phyloP scores from a whole-genome alignment of 2,113 vertebrate species.

The Acinonyx jubatus region DNA sequence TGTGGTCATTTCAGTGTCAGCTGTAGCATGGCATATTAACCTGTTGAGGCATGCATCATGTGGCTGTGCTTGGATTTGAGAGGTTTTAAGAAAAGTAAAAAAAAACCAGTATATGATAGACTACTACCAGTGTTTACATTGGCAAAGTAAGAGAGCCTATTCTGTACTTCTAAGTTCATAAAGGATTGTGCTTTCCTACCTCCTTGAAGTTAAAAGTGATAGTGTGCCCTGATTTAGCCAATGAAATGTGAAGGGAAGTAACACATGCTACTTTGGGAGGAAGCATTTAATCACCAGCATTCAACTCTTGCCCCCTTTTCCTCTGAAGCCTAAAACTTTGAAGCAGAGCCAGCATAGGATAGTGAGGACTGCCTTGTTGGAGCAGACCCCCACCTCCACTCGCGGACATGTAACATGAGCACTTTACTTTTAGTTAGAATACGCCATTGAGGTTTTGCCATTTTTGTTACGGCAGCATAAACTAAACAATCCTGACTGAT shows the following conservation, averaged over 20 bases:
- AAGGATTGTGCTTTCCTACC: not conserved
- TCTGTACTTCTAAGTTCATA: not conserved
- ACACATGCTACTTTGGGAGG: not conserved
- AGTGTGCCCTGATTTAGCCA: not conserved
- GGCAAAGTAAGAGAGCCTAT: not conserved
- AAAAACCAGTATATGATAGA: not conserved
- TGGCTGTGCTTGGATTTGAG: not conserved
- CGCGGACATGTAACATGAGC: not conserved
- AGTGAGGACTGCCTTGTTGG: no score
- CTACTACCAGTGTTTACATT: not conserved
- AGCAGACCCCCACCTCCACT: not conserved
- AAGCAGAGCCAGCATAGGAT: not conserved
- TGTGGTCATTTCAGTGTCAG: not conserved
- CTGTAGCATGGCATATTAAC: not conserved
- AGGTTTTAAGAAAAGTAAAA: not conserved
- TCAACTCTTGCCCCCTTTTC: not conserved
- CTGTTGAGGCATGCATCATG: not conserved
- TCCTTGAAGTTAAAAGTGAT: not conserved
- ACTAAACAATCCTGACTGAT: not conserved
- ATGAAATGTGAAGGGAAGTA: not conserved
- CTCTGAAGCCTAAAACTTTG: not conserved
- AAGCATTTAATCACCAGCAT: not conserved
- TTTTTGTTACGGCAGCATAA: not conserved
- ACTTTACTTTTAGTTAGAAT: not conserved
- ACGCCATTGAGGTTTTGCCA: not conserved